phyloP scores from a whole-genome alignment of 2,113 vertebrate genomes.

The Sterna hirundo region DNA sequence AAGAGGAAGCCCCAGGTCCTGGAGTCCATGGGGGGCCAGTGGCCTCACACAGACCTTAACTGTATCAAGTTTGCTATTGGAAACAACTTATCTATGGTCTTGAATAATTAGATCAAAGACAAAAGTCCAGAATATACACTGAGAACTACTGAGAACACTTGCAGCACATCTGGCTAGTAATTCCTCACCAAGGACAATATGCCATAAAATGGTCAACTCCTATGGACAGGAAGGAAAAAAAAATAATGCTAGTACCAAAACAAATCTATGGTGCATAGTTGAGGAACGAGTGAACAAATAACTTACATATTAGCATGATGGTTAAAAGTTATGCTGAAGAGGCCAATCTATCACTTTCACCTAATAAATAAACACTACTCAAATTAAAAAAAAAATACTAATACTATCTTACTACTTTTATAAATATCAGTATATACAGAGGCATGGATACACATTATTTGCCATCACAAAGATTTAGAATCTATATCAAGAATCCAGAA shows the following conservation, averaged over 20 bases:
- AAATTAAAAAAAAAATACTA: background rate
- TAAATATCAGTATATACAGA: background rate
- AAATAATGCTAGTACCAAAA: background rate
- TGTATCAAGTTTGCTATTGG: background rate
- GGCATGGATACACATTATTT: background rate
- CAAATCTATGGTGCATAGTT: background rate
- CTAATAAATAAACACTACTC: background rate
- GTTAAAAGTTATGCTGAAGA: background rate
- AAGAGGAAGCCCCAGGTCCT: background rate
- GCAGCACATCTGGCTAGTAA: background rate
- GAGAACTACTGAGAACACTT: background rate
- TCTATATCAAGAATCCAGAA: background rate
- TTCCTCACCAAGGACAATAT: background rate
- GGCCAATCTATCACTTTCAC: background rate
- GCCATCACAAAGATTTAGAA: background rate
- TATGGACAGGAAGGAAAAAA: background rate
- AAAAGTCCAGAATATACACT: background rate
- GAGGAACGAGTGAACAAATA: background rate
- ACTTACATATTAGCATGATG: background rate
- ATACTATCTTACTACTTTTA: background rate
- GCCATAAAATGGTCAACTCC: background rate
- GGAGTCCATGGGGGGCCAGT: background rate
- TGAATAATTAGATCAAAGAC: background rate
- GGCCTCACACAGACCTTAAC: background rate
- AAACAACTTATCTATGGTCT: background rate